These are phyloP conservation scores for Taurulus bubalis DNA, from an alignment of 2,113 vertebrate genomes.

Conservation along the genomic window DNA sequence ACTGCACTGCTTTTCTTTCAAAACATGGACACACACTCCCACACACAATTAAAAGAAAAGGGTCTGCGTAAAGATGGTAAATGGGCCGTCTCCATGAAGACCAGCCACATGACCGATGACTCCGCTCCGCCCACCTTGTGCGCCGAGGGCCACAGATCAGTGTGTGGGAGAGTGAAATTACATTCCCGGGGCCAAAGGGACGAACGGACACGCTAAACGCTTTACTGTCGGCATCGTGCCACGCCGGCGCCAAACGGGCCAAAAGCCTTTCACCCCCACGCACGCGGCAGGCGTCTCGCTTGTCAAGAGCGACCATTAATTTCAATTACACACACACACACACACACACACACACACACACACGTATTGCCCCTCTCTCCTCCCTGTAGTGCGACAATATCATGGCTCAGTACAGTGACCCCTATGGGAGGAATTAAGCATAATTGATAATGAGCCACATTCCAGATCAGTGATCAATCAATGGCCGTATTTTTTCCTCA, in stretches of 20 bases:
- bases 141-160: constrained; percentile 25
- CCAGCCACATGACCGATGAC: constrained; percentile 42
- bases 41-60: not conserved
- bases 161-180: constrained; percentile 25
- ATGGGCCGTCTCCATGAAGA: constrained; percentile 29
- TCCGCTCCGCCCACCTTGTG: not conserved
- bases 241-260: constrained; percentile 7
- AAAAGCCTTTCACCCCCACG: constrained; percentile 27
- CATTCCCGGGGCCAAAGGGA: constrained; percentile 4
- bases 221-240: constrained; percentile 38
- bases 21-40: not conserved
- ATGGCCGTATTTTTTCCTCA: not conserved
- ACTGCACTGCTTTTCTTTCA: not conserved
- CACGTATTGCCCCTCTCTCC: not conserved
- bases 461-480: not conserved
- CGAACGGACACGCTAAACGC: constrained; percentile 19
- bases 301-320: constrained; percentile 42
- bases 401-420: not conserved
- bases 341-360: not conserved
- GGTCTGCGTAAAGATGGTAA: not conserved
- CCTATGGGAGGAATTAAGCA: not conserved
- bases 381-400: not conserved
- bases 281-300: constrained; percentile 4
- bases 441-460: not conserved
- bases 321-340: constrained; percentile 48